Evolutionary conservation across 2,113 vertebrate genomes (phyloP).

Genomic region (Hoplias malabaricus): DNA sequence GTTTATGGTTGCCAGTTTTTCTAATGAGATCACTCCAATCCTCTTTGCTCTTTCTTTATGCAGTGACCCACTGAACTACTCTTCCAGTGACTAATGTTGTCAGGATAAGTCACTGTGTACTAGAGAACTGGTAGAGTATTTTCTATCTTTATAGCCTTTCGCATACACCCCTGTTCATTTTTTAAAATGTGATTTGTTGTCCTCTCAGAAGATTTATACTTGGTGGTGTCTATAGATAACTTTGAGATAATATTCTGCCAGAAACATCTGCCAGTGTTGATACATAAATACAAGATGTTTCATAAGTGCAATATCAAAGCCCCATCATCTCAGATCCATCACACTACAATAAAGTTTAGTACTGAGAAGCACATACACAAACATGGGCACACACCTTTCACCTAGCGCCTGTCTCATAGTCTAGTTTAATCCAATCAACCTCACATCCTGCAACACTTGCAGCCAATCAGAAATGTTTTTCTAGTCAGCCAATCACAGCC

Average conservation of each 20-base stretch:
- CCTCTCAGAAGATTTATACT: too few relatives aligned
- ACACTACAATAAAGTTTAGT: neutral
- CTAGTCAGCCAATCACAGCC: slow-evolving; percentile 20
- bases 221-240: too few relatives aligned
- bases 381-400: neutral
- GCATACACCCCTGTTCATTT: too few relatives aligned
- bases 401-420: neutral
- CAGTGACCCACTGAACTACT: slow-evolving; percentile 26
- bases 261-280: too few relatives aligned
- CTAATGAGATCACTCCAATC: slow-evolving; percentile 26
- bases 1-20: slow-evolving; percentile 24
- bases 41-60: slow-evolving; percentile 34
- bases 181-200: too few relatives aligned
- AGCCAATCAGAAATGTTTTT: slow-evolving; percentile 27
- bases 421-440: slow-evolving; percentile 21
- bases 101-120: neutral
- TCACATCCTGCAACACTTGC: neutral
- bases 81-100: neutral
- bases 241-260: too few relatives aligned
- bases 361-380: slow-evolving; percentile 1
- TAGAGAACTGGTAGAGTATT: too few relatives aligned
- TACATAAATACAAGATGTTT: too few relatives aligned
- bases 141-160: too few relatives aligned
- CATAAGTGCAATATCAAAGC: too few relatives aligned
- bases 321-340: neutral